These are phyloP conservation scores for Chondrosia reniformis DNA, from an alignment of 37 sponge, comb jelly and placozoan genomes.

Conservation along the genomic window DNA sequence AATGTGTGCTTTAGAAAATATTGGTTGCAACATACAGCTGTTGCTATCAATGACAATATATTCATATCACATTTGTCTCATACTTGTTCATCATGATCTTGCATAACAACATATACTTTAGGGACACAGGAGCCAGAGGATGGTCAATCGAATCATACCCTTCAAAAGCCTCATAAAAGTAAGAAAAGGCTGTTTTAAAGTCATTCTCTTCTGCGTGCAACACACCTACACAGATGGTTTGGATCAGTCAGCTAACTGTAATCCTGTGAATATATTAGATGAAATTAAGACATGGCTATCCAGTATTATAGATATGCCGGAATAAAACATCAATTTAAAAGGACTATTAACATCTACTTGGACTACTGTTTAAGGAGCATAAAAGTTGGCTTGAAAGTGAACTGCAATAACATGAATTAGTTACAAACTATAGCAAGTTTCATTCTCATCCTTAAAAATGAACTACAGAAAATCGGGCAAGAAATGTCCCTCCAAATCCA, in stretches of 20 bases:
- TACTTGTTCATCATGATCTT: constrained; percentile 94
- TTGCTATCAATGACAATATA: no score
- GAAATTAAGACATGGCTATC: no score
- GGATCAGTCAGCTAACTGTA: no score
- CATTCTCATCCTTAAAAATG: not conserved
- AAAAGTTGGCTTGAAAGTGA: no score
- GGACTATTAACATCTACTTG: no score
- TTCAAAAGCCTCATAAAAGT: constrained; percentile 99
- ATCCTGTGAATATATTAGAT: no score
- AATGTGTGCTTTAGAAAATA: not conserved
- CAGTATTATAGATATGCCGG: no score
- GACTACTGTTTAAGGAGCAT: no score
- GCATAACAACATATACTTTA: constrained; percentile 98
- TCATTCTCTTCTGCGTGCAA: constrained; percentile 96
- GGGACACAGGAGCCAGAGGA: constrained; percentile 63
- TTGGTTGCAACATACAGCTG: no score
- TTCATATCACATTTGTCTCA: not conserved
- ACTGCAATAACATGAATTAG: not conserved
- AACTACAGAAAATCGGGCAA: not conserved
- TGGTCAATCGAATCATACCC: constrained; percentile 89
- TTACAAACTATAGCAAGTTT: not conserved
- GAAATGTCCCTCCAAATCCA: not conserved
- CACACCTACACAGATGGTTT: no score
- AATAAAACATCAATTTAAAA: no score
- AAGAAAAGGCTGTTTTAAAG: constrained; percentile 95